Evolutionary conservation across 2,888 invertebrate species (phyloP).

Genomic region (Protodeltote pygarga): DNA sequence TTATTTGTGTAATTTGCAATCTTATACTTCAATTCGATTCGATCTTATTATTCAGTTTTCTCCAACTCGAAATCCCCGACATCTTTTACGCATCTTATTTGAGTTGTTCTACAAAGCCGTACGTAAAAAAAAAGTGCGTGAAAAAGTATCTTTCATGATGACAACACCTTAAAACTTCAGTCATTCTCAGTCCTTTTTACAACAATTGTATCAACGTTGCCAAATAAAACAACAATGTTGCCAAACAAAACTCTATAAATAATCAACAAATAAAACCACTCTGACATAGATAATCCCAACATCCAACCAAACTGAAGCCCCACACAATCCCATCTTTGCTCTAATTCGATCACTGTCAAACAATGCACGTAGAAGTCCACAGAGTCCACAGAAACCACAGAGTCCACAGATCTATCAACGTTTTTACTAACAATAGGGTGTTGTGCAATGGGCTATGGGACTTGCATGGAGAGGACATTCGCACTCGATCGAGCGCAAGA

Average conservation of each 20-base stretch:
- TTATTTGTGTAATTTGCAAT: no score
- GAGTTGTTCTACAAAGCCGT: no score
- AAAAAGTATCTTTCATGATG: no score
- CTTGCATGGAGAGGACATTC: conserved; percentile 65
- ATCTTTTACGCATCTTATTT: no score
- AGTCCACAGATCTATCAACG: conserved; percentile 45
- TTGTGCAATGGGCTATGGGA: no score
- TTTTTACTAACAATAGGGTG: conserved; percentile 45
- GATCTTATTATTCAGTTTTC: no score
- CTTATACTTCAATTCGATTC: no score
- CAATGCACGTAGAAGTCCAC: no score
- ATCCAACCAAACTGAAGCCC: conserved; percentile 28
- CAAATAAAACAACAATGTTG: not conserved
- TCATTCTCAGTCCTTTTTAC: not conserved
- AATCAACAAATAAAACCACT: conserved; percentile 15
- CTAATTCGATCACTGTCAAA: conserved; percentile 65
- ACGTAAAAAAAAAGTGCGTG: no score
- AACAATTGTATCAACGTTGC: conserved; percentile 9
- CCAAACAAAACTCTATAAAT: conserved; percentile 21
- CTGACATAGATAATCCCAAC: conserved; percentile 37
- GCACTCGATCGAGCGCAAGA: conserved; percentile 74
- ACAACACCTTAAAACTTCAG: no score
- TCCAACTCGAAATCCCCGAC: no score
- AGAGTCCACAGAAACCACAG: conserved; percentile 41
- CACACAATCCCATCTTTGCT: conserved; percentile 40